Conservation (phyloP, 2,888 invertebrate genomes). For the Camptogramma bilineatum region DNA sequence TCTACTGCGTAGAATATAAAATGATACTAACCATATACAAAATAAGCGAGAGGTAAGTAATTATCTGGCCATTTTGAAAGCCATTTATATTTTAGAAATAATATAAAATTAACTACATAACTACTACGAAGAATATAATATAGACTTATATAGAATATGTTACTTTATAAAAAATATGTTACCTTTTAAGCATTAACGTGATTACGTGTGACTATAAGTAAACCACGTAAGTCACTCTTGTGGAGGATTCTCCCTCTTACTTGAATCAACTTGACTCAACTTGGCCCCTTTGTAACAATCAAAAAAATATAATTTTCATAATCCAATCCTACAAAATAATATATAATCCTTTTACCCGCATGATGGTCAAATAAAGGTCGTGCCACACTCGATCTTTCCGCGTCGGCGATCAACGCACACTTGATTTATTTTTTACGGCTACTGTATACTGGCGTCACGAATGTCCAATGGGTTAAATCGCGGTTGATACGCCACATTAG, state of each 20-base stretch:
- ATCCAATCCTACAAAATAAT: slow-evolving; percentile 18
- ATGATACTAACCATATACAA: background rate
- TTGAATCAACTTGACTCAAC: too few species aligned
- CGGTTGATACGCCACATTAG: slow-evolving; percentile 30
- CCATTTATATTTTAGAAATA: background rate
- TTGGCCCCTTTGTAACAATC: too few species aligned
- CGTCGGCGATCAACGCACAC: slow-evolving; percentile 52
- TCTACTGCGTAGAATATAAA: background rate
- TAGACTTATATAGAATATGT: too few species aligned
- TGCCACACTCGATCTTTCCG: slow-evolving; percentile 65
- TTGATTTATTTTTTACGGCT: slow-evolving; percentile 77
- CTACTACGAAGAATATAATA: background rate
- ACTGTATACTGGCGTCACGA: slow-evolving; percentile 77
- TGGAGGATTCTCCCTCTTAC: too few species aligned
- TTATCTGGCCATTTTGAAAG: background rate
- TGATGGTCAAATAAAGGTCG: slow-evolving; percentile 55
- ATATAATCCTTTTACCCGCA: slow-evolving; percentile 57
- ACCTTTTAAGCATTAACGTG: too few species aligned
- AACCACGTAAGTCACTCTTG: too few species aligned
- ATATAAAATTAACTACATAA: background rate
- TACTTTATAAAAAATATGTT: too few species aligned
- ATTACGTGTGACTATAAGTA: too few species aligned
- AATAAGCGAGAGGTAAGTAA: background rate
- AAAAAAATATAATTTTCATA: background rate
- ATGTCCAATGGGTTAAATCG: slow-evolving; percentile 47